A percentile compares a stretch with the other conserved stretches of the same genome.
Evolutionary conservation across 2,888 invertebrate genomes (phyloP).

Genomic region (Copidosoma aretas): DNA sequence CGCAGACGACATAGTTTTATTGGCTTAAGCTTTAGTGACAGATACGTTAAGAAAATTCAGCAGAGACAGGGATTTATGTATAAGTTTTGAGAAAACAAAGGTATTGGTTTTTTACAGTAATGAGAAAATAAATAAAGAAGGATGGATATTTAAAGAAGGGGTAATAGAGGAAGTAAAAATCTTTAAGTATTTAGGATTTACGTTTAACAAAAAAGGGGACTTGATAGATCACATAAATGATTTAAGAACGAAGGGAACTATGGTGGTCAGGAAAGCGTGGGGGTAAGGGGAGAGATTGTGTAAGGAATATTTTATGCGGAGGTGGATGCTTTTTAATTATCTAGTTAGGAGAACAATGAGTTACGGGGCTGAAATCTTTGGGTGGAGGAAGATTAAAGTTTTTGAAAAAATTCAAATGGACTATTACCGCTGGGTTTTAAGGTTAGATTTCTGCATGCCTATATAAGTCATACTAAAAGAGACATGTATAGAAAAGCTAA

Average conservation of each 20-base stretch:
- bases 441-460: conserved; percentile 28
- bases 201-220: conserved; percentile 17
- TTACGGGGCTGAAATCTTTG: conserved; percentile 28
- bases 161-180: conserved; percentile 27
- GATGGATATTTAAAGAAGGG: conserved; percentile 23
- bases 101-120: conserved; percentile 22
- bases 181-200: conserved; percentile 29
- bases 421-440: conserved; percentile 22
- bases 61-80: conserved; percentile 22
- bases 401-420: conserved; percentile 26
- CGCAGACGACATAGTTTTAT: conserved; percentile 22
- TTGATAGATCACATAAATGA: conserved; percentile 23
- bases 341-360: conserved; percentile 19
- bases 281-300: conserved; percentile 27
- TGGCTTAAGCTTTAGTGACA: conserved; percentile 15
- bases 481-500: conserved; percentile 4
- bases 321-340: conserved; percentile 27
- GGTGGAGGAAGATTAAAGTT: conserved; percentile 20
- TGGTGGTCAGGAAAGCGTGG: conserved; percentile 25
- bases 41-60: conserved; percentile 17
- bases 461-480: conserved; percentile 23
- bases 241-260: conserved; percentile 26
- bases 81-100: conserved; percentile 31
- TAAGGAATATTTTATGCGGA: conserved; percentile 30
- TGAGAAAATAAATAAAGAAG: neutral